These are phyloP conservation scores for Eupleurogrammus muticus DNA, from an alignment of 2,797 vertebrate species.

Conservation along the genomic window DNA sequence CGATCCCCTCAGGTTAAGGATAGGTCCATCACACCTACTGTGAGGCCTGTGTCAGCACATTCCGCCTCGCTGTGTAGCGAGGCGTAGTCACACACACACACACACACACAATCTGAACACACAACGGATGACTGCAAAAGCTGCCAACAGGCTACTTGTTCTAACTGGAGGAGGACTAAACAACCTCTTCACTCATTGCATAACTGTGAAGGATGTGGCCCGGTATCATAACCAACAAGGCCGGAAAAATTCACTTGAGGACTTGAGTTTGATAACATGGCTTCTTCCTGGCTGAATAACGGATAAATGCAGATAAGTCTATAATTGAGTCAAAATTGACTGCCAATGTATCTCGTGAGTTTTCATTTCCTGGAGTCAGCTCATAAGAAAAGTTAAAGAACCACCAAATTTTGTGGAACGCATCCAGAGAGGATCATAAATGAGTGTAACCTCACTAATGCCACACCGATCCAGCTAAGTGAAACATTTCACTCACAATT, in stretches of 20 bases:
- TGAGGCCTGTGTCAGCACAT: slow-evolving; percentile 70
- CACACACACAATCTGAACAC: slow-evolving; percentile 1
- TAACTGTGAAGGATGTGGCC: not conserved
- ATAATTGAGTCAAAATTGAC: slow-evolving; percentile 25
- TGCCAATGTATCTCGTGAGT: slow-evolving; percentile 33
- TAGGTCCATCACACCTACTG: slow-evolving; percentile 46
- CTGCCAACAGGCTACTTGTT: slow-evolving; percentile 20
- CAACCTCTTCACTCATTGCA: not conserved
- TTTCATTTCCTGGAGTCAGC: slow-evolving; percentile 55
- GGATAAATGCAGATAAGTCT: slow-evolving; percentile 4
- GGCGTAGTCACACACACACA: slow-evolving; percentile 14
- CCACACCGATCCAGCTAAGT: too few relatives aligned
- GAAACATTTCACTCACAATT: too few relatives aligned
- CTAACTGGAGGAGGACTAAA: slow-evolving; percentile 20
- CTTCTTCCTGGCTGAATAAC: slow-evolving; percentile 5
- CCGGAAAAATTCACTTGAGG: not conserved
- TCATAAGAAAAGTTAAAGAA: not conserved
- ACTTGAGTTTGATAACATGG: slow-evolving; percentile 8
- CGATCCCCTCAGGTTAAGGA: slow-evolving; percentile 58
- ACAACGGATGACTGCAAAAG: not conserved
- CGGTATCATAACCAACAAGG: not conserved
- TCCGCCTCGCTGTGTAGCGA: slow-evolving; percentile 59
- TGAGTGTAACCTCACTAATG: too few relatives aligned
- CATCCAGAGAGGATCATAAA: too few relatives aligned
- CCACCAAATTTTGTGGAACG: too few relatives aligned